Evolutionary conservation across 2,797 vertebrate genomes (phyloP), one percentile per base, ranked within the genome.

Genomic region (Anolis apletophallus): DNA sequence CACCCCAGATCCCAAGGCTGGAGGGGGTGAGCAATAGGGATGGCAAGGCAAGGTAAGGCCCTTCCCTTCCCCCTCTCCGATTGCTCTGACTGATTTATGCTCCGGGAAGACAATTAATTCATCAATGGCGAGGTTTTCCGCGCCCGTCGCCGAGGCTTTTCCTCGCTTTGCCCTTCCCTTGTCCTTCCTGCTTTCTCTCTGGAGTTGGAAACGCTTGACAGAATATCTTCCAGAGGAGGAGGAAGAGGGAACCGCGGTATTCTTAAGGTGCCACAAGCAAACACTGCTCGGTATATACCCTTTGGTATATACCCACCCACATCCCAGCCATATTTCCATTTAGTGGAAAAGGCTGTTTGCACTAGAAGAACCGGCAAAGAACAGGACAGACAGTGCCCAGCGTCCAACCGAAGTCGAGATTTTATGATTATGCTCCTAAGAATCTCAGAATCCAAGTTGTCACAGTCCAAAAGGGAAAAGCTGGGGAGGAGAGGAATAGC

Each of bases 361-460:
- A 6, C 59, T 69, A 5, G 1, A 29, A 21, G 55, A 26, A 14
- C 73, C 59, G 13, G 55, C 55, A 88, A 52, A 0, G 1, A 57
- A 88, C 92, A 87, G 74, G 57, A 88, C 88, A 11, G 74, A 73
- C 91, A 40, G 69, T 23, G 17, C 50, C 80, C 91, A 8, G 21
- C 85, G 64, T 83, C 89, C 86, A 88, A 89, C 54, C 61, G 16
- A 69, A 54, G 46, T 46, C 46, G 46, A 46, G 46, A 46, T 6
- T 46, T 46, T 46, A 46, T 46, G 7, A 1, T 76, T 59, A n/a
- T 57, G 55, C 78, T 80, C 69, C 1, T 1, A 86, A 68, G 2
- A 80, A 86, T 87, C 29, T 87, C 83, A 19, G 1, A 84, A 2
- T 88, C 67, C 61, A 86, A 3, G 81, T 5, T 59, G 73, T 91